Percentiles rank a stretch among this genome's conserved stretches.
These are phyloP conservation scores for Sebastes goodei DNA, from an alignment of 2,797 vertebrate species.

Conservation along the genomic window DNA sequence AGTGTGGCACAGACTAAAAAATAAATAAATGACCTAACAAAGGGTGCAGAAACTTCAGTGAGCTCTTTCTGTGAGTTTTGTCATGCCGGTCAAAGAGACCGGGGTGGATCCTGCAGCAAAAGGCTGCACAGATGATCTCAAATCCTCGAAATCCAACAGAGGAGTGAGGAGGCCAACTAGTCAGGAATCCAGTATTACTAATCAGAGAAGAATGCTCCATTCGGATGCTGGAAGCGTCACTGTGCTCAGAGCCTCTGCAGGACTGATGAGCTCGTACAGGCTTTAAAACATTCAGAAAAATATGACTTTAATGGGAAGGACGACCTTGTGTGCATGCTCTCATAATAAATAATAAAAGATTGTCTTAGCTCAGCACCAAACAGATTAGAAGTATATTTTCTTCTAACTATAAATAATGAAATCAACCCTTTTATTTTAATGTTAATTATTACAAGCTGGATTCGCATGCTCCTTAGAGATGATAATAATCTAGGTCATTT, in stretches of 20 bases:
- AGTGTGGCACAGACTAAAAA: neutral
- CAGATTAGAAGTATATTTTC: neutral
- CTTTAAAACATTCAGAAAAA: neutral
- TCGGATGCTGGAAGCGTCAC: constrained; percentile 37
- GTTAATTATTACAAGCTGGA: neutral
- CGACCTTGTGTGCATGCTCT: neutral
- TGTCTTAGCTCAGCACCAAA: neutral
- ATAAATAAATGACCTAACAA: neutral
- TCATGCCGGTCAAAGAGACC: constrained; percentile 27
- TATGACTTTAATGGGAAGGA: neutral
- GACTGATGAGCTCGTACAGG: neutral
- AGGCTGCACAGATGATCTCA: constrained; percentile 78
- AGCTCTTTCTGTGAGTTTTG: constrained; percentile 16
- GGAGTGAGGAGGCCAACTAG: constrained; percentile 55
- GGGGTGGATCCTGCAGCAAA: constrained; percentile 33
- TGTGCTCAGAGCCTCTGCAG: neutral
- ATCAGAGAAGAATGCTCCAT: constrained; percentile 74
- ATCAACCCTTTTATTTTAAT: neutral
- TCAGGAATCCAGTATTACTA: constrained; percentile 74
- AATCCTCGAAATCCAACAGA: constrained; percentile 71
- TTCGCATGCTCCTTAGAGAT: neutral
- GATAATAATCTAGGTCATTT: neutral
- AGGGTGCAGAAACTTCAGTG: neutral
- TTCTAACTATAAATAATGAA: neutral
- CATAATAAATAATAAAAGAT: neutral